These are phyloP conservation scores for Aleiodes testaceus DNA, from an alignment of 2,888 invertebrate genomes.

Conservation along the genomic window DNA sequence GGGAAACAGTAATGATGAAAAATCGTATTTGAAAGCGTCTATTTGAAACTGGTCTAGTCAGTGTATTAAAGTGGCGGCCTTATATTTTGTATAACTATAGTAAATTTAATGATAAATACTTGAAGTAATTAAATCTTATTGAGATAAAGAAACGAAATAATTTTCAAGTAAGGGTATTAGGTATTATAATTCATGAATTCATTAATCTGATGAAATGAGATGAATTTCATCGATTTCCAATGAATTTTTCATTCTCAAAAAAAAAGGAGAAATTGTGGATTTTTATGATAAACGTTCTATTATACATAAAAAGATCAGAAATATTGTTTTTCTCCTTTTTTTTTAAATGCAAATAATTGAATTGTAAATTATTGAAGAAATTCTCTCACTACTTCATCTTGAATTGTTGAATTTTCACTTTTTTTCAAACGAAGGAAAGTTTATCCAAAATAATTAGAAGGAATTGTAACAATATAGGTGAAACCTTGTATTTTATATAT, in stretches of 20 bases:
- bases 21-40: slow-evolving; percentile 54
- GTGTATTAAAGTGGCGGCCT: slow-evolving; percentile 73
- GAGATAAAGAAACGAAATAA: slow-evolving; percentile 47
- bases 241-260: not conserved
- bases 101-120: slow-evolving; percentile 50
- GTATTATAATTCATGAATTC: slow-evolving; percentile 25
- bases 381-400: not conserved
- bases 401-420: not conserved
- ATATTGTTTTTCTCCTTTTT: not conserved
- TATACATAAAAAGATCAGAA: too few relatives aligned
- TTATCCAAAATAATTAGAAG: slow-evolving; percentile 45
- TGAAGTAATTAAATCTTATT: slow-evolving; percentile 41
- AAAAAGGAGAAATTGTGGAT: not conserved
- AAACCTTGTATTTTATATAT: slow-evolving; percentile 48
- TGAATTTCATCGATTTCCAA: slow-evolving; percentile 2
- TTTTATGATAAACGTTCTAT: too few relatives aligned
- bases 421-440: slow-evolving; percentile 37
- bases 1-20: slow-evolving; percentile 27
- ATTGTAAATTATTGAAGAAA: not conserved
- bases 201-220: slow-evolving; percentile 2
- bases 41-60: slow-evolving; percentile 71
- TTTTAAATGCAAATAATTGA: not conserved
- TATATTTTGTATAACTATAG: slow-evolving; percentile 71
- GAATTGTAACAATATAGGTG: slow-evolving; percentile 47
- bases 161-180: slow-evolving; percentile 22